Base-by-base conservation (phyloP, 1,140 invertebrate species). In the Colletes latitarsis region DNA sequence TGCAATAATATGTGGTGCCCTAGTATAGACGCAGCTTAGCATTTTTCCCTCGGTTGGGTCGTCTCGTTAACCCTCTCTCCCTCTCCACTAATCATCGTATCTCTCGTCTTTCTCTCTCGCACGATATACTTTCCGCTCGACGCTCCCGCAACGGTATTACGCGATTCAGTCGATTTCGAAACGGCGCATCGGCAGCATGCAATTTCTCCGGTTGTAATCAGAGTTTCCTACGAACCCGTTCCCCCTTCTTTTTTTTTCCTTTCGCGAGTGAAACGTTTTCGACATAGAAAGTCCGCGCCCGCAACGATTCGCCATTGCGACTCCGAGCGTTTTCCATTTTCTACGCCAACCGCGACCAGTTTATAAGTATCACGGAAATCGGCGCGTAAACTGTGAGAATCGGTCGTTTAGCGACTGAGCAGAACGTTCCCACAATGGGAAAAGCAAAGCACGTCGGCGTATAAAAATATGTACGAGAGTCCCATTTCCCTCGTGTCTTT, bases 121-220 rank as follows among this genome's bases (percentile, higher is more conserved):
- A 19, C 57, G 68, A 64, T 64, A 78, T 17, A 53, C 60, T 78
- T 72, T 78, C 58, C 58, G 68, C 58, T 17, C 58, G 43, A 39
- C 58, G 63, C 60, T 60, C 30, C 43, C 9, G 62, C 60, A 52
- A 49, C 72, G 69, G 80, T 64, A 68, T 79, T 71, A 74, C 70
- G 78, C 67, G 66, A 81, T 70, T 81, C 64, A 83, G 76, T 81
- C 41, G 70, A 64, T 60, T 80, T 74, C 62, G 77, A 74, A 80
- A 74, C 71, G 71, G 43, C 69, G 67, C 60, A 62, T 63, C 55
- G 52, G 17, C 30, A 78, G 60, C 70, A 30, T 9, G 9, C 57
- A 84, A 63, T 80, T 83, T 83, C 81, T 73, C 71, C 41, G 74
- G 63, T 55, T 41, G 19, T 55, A 39, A 79, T 83, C 68, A 30